Evolutionary conservation across 2,888 invertebrate species (phyloP).

Genomic region (Dolichomitus sp.): DNA sequence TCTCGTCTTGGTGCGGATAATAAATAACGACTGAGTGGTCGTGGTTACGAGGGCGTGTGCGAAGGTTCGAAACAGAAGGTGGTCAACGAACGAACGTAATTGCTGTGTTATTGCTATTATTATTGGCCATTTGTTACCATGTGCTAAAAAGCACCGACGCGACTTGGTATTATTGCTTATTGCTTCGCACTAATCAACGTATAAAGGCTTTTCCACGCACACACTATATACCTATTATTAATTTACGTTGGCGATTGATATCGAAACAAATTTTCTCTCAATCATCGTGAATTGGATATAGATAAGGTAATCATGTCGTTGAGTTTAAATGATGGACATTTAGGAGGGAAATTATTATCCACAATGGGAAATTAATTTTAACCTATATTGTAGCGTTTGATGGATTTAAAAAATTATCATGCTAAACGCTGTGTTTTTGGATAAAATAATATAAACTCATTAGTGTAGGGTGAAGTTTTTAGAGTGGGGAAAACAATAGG

Average conservation of each 20-base stretch:
- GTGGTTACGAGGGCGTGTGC: not conserved
- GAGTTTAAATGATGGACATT: too few species aligned
- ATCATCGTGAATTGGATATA: not conserved
- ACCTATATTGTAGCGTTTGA: too few species aligned
- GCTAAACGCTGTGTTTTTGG: too few species aligned
- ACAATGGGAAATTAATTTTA: too few species aligned
- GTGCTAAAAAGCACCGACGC: not conserved
- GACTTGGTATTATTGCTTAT: not conserved
- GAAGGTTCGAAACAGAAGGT: not conserved
- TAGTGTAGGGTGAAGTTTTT: too few species aligned
- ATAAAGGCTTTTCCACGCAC: not conserved
- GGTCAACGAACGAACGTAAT: not conserved
- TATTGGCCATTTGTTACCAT: not conserved
- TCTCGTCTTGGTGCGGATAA: constrained; percentile 27
- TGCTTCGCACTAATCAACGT: not conserved
- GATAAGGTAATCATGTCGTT: too few species aligned
- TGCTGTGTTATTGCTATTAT: not conserved
- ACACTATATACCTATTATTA: not conserved
- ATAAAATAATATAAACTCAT: too few species aligned
- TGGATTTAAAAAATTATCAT: too few species aligned
- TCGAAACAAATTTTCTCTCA: not conserved
- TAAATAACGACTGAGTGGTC: constrained; percentile 13
- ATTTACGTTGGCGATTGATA: not conserved
- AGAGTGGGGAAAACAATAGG: too few species aligned
- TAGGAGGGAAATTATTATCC: too few species aligned